Evolutionary conservation across 2,888 invertebrate genomes (phyloP), one percentile per base, ranked within the genome.

Genomic region (Sesamia inferens): DNA sequence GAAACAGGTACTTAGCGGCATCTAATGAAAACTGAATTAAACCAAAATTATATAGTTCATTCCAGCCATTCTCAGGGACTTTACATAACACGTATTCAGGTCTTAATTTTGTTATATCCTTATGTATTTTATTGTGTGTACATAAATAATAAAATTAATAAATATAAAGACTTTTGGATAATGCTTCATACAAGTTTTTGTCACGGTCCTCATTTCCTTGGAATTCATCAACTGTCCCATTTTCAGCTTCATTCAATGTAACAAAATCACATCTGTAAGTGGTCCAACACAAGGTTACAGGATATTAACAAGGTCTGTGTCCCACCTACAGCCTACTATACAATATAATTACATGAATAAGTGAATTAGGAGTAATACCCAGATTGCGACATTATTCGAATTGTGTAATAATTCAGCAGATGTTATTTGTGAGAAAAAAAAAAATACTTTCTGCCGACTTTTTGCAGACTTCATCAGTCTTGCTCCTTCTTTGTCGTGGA

Each of bases 371-470:
- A 75, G 85, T 82, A 76, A 76, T 83, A 77, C 72, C 80, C 75
- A 74, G 66, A 81, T 79, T 83, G 78, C 82, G 77, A 81, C 83
- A 81, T 82, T 74, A 80, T 73, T 74, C 64, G 68, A 81, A 79
- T 87, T 89, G 85, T 84, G 83, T 83, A 87, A 88, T 81, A 84
- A 83, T 83, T 78, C 84, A 85, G 87, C 91, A 91, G 90, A 89
- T 90, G 90, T 90, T 82, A 42, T 58, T 68, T 71, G 79, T 76
- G 69, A 24, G 19, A 16, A 31, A 87, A 86, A 85, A 88, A 79
- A 61, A n/a, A n/a, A n/a, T n/a, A 44, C 71, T 65, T 69, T 24
- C 48, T 62, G 22, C 67, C 62, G 74, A 74, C 75, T 78, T 81
- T 86, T 87, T 81, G 74, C 75, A 73, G 31, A 31, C 31, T 31